Evolutionary conservation across 2,888 invertebrate genomes (phyloP).

Genomic region (Taphrorychus bicolor): DNA sequence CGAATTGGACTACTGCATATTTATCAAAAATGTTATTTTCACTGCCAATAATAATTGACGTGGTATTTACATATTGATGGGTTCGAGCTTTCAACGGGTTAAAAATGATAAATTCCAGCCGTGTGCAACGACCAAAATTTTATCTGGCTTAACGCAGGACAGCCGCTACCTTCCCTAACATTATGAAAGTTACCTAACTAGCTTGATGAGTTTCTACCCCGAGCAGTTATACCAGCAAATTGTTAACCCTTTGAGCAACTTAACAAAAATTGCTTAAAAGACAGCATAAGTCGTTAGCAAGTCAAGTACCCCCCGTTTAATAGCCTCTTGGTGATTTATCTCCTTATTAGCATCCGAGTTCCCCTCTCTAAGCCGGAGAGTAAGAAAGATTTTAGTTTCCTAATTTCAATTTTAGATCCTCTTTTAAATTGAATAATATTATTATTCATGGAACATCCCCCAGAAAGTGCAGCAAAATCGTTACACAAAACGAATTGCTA

Average conservation of each 20-base stretch:
- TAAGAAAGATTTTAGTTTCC: conserved; percentile 23
- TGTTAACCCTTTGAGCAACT: neutral
- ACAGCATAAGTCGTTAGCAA: neutral
- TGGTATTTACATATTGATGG: neutral
- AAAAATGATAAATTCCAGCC: no score
- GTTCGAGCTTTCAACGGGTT: no score
- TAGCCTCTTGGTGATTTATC: conserved; percentile 14
- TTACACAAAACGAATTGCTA: conserved; percentile 38
- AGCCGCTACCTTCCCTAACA: no score
- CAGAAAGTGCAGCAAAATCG: conserved; percentile 25
- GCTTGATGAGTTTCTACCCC: neutral
- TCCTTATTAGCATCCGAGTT: conserved; percentile 18
- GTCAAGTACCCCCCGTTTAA: conserved; percentile 3
- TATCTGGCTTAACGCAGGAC: no score
- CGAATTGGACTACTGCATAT: neutral
- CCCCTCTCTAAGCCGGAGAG: neutral
- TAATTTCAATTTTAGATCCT: conserved; percentile 40
- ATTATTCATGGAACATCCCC: conserved; percentile 44
- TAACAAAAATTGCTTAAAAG: neutral
- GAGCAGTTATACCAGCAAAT: no score
- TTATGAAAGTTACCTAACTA: neutral
- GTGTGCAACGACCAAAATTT: no score
- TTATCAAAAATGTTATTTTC: neutral
- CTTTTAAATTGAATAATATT: conserved; percentile 46
- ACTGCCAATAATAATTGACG: neutral